A percentile compares a stretch with the other conserved stretches of the same genome.
Conservation (phyloP, 2,888 invertebrate genomes). For the Melinopterus prodromus region DNA sequence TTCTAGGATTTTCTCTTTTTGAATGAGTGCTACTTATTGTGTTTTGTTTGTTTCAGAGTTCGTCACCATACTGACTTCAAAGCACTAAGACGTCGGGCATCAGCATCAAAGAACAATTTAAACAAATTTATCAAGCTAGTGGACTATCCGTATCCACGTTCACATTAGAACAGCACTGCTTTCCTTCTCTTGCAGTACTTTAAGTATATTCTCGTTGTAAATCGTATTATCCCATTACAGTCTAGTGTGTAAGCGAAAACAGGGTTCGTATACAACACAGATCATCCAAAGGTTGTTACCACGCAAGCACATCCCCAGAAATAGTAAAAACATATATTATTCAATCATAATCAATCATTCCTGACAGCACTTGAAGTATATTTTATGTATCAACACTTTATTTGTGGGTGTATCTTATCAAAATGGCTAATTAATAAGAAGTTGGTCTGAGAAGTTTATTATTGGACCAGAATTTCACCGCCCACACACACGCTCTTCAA, state of each 20-base stretch:
- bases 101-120: neutral
- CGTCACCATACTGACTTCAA: conserved; percentile 84
- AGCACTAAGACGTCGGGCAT: conserved; percentile 68
- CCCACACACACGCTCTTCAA: neutral
- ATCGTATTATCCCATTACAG: neutral
- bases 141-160: neutral
- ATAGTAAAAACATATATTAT: neutral
- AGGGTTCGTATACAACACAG: conserved; percentile 25
- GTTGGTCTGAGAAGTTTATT: neutral
- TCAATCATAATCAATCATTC: neutral
- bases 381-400: neutral
- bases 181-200: neutral
- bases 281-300: neutral
- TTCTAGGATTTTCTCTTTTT: neutral
- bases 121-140: neutral
- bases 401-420: neutral
- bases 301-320: neutral
- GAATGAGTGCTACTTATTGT: neutral
- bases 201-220: conserved; percentile 9
- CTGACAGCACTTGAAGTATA: neutral
- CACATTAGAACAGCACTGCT: conserved; percentile 4
- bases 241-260: conserved; percentile 19
- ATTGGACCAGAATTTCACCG: neutral
- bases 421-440: neutral
- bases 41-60: conserved; percentile 70